A percentile compares a stretch with the other conserved stretches of the same genome.
These are phyloP conservation scores for Aviceda leuphotes DNA, from an alignment of 2,797 vertebrate species.

Conservation along the genomic window DNA sequence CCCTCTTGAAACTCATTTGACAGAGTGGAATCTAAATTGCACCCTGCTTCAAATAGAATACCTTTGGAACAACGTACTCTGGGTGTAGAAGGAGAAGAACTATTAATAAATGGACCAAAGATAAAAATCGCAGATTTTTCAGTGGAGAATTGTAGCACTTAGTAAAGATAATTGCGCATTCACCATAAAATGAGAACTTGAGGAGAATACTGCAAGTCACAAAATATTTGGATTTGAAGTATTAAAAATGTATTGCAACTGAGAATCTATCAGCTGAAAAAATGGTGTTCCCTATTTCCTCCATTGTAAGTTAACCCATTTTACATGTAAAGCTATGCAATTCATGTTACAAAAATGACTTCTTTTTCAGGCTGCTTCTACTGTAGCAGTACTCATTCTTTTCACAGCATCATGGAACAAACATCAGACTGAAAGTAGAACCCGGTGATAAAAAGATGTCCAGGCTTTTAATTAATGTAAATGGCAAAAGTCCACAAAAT, in stretches of 20 bases:
- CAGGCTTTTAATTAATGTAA: neutral
- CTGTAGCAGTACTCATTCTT: neutral
- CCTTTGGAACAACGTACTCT: neutral
- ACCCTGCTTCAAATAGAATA: neutral
- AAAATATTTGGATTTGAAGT: constrained; percentile 20
- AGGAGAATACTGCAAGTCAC: neutral
- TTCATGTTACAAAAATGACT: neutral
- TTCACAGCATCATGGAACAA: neutral
- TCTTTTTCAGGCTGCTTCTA: neutral
- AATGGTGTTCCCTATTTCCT: neutral
- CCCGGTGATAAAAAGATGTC: neutral
- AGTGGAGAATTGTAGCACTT: neutral
- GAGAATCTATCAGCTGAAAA: neutral
- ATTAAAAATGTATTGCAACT: neutral
- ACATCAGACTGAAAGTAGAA: neutral
- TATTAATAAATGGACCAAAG: neutral
- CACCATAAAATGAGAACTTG: neutral
- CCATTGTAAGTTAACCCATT: neutral
- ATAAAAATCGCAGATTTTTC: neutral
- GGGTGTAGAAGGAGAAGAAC: neutral
- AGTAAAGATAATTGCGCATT: neutral
- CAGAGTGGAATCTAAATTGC: neutral
- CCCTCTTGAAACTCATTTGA: neutral
- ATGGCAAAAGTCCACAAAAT: neutral
- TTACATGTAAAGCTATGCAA: neutral